Conservation (phyloP, 2,113 vertebrate genomes). For the Prochilodus magdalenae region DNA sequence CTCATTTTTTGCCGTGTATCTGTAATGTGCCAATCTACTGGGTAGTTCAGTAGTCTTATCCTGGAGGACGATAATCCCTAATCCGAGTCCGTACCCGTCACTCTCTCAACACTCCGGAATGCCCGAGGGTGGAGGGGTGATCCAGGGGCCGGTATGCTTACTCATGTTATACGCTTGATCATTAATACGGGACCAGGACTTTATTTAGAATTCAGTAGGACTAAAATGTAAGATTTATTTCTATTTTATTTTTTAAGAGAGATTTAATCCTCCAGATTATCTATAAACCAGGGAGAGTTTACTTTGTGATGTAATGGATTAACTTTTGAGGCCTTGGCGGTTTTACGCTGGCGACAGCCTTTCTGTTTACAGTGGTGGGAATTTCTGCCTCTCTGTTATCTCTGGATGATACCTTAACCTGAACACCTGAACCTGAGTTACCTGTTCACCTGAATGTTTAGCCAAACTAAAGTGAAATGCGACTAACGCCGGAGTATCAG, state of each 20-base stretch:
- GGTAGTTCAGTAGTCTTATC: background rate
- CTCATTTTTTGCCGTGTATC: too few species aligned
- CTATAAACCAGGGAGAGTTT: background rate
- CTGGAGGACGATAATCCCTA: background rate
- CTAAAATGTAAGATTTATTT: too few species aligned
- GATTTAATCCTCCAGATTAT: slow-evolving; percentile 17
- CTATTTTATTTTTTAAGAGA: slow-evolving; percentile 2
- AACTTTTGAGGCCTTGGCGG: slow-evolving; percentile 18
- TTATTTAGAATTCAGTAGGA: background rate
- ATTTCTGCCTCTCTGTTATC: background rate
- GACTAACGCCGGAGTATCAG: background rate
- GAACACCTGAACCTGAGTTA: background rate
- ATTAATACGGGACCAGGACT: background rate
- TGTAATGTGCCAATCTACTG: background rate
- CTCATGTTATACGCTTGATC: too few species aligned
- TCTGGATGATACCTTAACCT: background rate
- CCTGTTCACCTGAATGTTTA: background rate
- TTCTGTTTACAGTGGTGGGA: background rate
- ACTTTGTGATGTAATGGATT: background rate
- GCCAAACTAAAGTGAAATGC: background rate
- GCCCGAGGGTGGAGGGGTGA: background rate
- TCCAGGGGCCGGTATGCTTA: background rate
- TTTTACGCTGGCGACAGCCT: background rate
- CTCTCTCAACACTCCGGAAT: background rate
- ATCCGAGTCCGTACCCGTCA: background rate